These are phyloP conservation scores for Brachyistius frenatus DNA, from an alignment of 2,113 vertebrate genomes.

Conservation along the genomic window DNA sequence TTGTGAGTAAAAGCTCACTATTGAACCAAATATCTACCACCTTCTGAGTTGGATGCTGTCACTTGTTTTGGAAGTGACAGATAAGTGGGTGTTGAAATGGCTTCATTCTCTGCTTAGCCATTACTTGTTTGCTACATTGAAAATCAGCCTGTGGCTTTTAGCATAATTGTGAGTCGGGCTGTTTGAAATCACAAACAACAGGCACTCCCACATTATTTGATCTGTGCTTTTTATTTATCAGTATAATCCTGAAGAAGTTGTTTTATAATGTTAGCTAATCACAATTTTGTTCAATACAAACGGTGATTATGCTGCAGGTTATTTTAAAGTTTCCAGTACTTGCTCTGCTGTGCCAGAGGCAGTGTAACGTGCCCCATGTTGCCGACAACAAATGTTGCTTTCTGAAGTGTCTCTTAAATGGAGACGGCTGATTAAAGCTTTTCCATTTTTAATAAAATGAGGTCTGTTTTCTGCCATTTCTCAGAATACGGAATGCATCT, in stretches of 20 bases:
- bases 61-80: constrained; percentile 26
- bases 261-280: too few species aligned
- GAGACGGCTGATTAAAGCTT: constrained; percentile 11
- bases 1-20: not conserved
- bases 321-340: not conserved
- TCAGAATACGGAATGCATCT: constrained; percentile 22
- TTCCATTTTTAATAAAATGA: constrained; percentile 55
- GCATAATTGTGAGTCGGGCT: constrained; percentile 17
- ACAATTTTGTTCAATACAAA: not conserved
- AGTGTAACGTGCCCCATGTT: constrained; percentile 21
- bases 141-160: constrained; percentile 20
- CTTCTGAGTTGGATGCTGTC: not conserved
- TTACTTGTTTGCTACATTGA: constrained; percentile 13
- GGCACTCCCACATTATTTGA: constrained; percentile 1
- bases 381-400: constrained; percentile 60
- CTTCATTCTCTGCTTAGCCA: not conserved
- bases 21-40: not conserved
- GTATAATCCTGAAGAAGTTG: too few species aligned
- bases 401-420: constrained; percentile 22
- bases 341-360: not conserved
- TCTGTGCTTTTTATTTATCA: too few species aligned
- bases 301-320: constrained; percentile 17
- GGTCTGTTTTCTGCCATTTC: constrained; percentile 25
- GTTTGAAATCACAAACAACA: constrained; percentile 14
- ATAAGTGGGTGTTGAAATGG: constrained; percentile 27